Evolutionary conservation across 2,888 invertebrate genomes (phyloP).

Genomic region (Scelioninae gen. 1): DNA sequence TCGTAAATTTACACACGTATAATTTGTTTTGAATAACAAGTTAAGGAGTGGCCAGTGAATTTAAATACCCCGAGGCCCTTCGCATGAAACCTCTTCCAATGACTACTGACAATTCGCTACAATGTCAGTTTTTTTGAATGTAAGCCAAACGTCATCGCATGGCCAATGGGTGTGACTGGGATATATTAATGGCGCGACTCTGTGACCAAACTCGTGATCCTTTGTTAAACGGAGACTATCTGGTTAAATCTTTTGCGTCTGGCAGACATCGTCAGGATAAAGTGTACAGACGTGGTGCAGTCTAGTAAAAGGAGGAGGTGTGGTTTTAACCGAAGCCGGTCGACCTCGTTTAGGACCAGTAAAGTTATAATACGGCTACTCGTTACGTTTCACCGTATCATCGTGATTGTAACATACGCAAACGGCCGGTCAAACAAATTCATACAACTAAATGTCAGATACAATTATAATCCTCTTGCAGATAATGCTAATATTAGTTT

Average conservation of each 20-base stretch:
- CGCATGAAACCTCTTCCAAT: not conserved
- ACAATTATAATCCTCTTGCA: not conserved
- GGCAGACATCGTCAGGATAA: slow-evolving; percentile 59
- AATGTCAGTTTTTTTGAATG: slow-evolving; percentile 8
- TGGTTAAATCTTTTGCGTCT: slow-evolving; percentile 71
- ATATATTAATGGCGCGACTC: slow-evolving; percentile 8
- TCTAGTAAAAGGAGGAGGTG: slow-evolving; percentile 78
- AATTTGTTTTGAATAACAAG: not conserved
- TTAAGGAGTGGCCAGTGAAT: not conserved
- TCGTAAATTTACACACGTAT: not conserved
- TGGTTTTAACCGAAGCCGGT: slow-evolving; percentile 79
- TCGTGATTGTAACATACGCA: slow-evolving; percentile 38
- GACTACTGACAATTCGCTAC: not conserved
- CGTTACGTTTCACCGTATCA: slow-evolving; percentile 61
- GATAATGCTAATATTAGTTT: not conserved
- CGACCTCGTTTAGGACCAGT: slow-evolving; percentile 83
- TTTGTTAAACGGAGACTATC: slow-evolving; percentile 59
- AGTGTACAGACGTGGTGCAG: slow-evolving; percentile 31
- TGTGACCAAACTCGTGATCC: slow-evolving; percentile 31
- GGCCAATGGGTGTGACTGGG: slow-evolving; percentile 22
- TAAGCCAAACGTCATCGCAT: slow-evolving; percentile 15
- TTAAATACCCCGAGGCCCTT: not conserved
- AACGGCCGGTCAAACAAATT: slow-evolving; percentile 24
- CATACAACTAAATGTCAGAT: slow-evolving; percentile 20
- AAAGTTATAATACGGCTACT: slow-evolving; percentile 75